phyloP scores from a whole-genome alignment of 2,888 invertebrate species.

The Leptura quadrifasciata region DNA sequence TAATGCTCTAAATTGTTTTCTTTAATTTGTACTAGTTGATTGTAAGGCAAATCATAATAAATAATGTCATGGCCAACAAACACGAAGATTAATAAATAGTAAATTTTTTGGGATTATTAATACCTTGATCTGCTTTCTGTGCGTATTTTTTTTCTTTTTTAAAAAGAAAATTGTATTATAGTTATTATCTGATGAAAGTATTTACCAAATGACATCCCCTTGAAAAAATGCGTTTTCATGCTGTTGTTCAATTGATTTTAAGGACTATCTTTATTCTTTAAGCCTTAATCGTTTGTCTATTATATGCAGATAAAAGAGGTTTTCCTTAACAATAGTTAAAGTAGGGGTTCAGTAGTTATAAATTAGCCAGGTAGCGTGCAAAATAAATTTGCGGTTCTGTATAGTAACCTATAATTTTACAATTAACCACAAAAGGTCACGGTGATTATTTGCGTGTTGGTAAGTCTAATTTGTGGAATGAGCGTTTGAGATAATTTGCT shows the following conservation, averaged over 20 bases:
- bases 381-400: slow-evolving; percentile 9
- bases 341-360: background rate
- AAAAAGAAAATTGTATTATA: background rate
- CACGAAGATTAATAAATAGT: background rate
- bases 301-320: background rate
- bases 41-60: too few species aligned
- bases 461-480: background rate
- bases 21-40: too few species aligned
- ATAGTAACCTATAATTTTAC: slow-evolving; percentile 11
- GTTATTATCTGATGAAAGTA: background rate
- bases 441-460: background rate
- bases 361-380: slow-evolving; percentile 11
- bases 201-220: background rate
- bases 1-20: too few species aligned
- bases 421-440: slow-evolving; percentile 23
- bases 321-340: background rate
- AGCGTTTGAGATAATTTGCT: background rate
- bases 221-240: background rate
- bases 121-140: background rate
- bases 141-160: background rate
- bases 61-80: background rate
- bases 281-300: background rate
- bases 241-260: background rate
- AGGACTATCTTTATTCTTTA: background rate
- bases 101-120: background rate